Evolutionary conservation across 2,113 vertebrate genomes (phyloP), one percentile per base, ranked within the genome.

Genomic region (Podocnemis expansa): DNA sequence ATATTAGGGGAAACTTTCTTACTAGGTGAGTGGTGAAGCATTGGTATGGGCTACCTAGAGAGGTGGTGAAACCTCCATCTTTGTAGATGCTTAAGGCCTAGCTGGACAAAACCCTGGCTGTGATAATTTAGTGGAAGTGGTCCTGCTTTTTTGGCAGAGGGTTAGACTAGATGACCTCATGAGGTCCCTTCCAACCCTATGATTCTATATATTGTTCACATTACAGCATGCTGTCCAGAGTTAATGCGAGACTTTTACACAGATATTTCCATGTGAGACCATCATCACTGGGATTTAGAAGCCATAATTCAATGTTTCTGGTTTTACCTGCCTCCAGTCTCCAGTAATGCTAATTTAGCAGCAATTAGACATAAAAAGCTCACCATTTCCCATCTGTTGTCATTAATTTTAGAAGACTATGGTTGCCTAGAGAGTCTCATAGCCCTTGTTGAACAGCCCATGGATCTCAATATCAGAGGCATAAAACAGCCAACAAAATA

Each of bases 321-420:
- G 7, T 79, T 96, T 91, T 82, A 56, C 5, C 75, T 83, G 54
- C n/a, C 73, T 89, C 24, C 25, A 85, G 27, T 2, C 47, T 25
- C 25, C 10, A 78, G 6, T n/a, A 84, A 91, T 56, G 89, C 29
- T 82, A 70, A 60, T 92, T 47, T 82, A 90, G 27, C 34, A 92
- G 52, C 21, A 89, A 41, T 3, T 27, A 87, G 10, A 85, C 24
- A 54, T 52, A 56, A 70, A 87, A 84, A 41, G 27, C 49, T 56
- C 83, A 56, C 49, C 34, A 67, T 84, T 93, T 88, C 34, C 38
- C 25, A 70, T 47, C 63, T 11, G 3, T 22, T 73, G 63, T 58
- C 80, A 89, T 82, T 60, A 78, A 84, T 93, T 63, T 82, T 89
- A 80, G 49, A 29, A 89, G 58, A 85, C 90, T 92, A 94, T 85